These are phyloP conservation scores for Fissipunctia ypsillon DNA, from an alignment of 2,888 invertebrate genomes.

Conservation along the genomic window DNA sequence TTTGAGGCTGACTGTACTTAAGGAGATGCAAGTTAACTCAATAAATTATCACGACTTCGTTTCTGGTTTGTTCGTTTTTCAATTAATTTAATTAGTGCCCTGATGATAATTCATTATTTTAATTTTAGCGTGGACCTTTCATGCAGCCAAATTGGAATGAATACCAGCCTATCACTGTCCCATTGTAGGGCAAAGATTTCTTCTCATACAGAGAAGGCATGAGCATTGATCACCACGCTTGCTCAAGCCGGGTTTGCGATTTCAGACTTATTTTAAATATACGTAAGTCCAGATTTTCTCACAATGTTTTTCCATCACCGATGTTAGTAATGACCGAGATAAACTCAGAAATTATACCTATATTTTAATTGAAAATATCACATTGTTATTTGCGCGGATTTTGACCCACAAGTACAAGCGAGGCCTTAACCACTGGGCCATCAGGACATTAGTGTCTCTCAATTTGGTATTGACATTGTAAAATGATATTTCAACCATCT, in stretches of 20 bases:
- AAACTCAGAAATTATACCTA: too few species aligned
- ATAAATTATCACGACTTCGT: background rate
- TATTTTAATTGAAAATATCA: background rate
- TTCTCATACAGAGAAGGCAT: background rate
- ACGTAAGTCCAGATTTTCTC: too few species aligned
- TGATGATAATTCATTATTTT: slow-evolving; percentile 22
- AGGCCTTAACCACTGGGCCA: background rate
- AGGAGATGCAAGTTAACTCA: background rate
- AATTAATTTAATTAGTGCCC: background rate
- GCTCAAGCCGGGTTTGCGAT: background rate
- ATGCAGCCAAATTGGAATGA: background rate
- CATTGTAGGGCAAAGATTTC: too few species aligned
- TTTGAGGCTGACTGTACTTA: too few species aligned
- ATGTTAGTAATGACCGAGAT: too few species aligned
- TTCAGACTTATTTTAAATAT: too few species aligned
- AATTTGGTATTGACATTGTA: background rate
- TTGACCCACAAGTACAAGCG: too few species aligned
- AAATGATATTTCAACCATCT: background rate
- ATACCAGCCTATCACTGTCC: too few species aligned
- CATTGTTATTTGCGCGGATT: background rate
- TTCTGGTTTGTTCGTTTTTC: slow-evolving; percentile 4
- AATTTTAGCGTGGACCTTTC: slow-evolving; percentile 9
- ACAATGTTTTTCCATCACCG: too few species aligned
- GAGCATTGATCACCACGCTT: background rate
- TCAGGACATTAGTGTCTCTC: background rate